phyloP scores from a whole-genome alignment of 1,140 invertebrate genomes.

The Muscidifurax raptorellus region DNA sequence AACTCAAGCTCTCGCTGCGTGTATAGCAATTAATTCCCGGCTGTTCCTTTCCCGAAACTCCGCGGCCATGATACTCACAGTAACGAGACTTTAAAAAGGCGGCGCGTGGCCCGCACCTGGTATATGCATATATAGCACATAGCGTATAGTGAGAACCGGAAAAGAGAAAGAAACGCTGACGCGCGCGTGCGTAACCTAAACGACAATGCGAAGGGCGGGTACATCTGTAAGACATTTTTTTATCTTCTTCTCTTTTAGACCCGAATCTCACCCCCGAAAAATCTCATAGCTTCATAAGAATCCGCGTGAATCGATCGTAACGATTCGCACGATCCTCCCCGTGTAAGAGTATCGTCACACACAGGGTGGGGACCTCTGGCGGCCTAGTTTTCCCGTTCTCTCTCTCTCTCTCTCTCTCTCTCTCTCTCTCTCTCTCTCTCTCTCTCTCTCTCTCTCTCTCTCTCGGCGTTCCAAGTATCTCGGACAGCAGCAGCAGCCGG shows the following conservation, averaged over 20 bases:
- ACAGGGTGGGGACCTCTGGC: conserved; percentile 43
- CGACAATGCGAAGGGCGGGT: not conserved
- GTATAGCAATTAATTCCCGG: too few species aligned
- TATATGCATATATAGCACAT: not conserved
- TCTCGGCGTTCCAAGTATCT: not conserved
- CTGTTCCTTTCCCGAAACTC: not conserved
- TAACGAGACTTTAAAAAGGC: too few species aligned
- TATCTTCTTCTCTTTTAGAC: too few species aligned
- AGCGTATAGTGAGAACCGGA: not conserved
- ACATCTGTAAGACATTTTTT: too few species aligned
- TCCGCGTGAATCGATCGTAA: not conserved
- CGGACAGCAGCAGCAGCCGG: not conserved
- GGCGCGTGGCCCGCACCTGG: not conserved
- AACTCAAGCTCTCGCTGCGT: too few species aligned
- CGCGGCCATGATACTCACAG: too few species aligned
- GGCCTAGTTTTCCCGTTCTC: conserved; percentile 37
- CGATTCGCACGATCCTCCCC: not conserved
- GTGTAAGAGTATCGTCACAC: not conserved
- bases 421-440: not conserved
- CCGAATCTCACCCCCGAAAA: not conserved
- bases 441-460: too few species aligned
- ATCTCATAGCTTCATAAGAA: not conserved
- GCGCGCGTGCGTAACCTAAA: not conserved
- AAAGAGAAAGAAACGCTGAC: not conserved
- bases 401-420: not conserved